phyloP scores from a whole-genome alignment of 2,888 invertebrate genomes.

The Spisula subtruncata region DNA sequence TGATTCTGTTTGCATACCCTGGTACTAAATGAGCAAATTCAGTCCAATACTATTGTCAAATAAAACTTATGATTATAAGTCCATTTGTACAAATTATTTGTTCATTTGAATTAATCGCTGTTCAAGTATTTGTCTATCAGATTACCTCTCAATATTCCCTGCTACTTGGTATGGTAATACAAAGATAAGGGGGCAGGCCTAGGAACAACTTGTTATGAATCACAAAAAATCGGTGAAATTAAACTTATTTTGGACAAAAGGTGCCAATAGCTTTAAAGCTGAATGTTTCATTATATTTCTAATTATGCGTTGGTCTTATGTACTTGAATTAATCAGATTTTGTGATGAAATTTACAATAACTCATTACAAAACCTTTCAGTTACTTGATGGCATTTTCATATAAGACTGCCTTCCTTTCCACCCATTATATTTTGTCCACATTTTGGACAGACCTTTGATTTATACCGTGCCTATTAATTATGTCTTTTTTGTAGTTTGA shows the following conservation, averaged over 20 bases:
- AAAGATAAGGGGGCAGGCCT: slow-evolving; percentile 16
- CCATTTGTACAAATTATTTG: slow-evolving; percentile 35
- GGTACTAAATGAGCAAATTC: slow-evolving; percentile 39
- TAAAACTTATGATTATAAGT: slow-evolving; percentile 24
- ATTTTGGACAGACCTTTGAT: background rate
- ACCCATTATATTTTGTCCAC: background rate
- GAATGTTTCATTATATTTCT: slow-evolving; percentile 17
- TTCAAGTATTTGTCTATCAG: slow-evolving; percentile 19
- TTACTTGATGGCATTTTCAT: background rate
- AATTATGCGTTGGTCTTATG: slow-evolving; percentile 1
- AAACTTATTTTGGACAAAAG: slow-evolving; percentile 19
- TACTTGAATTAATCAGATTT: slow-evolving; percentile 15
- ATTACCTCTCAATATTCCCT: background rate
- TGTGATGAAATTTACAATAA: background rate
- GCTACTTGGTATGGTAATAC: background rate
- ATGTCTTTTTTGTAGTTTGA: background rate
- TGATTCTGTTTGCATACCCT: slow-evolving; percentile 32
- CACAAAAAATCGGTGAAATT: background rate
- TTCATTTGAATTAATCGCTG: slow-evolving; percentile 33
- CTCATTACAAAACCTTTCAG: background rate
- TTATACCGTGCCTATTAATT: background rate
- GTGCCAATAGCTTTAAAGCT: background rate
- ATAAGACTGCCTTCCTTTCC: background rate
- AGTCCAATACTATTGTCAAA: slow-evolving; percentile 1
- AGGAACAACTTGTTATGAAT: background rate